Evolutionary conservation across 2,888 invertebrate species (phyloP).

Genomic region (Phymatocera aterrima): DNA sequence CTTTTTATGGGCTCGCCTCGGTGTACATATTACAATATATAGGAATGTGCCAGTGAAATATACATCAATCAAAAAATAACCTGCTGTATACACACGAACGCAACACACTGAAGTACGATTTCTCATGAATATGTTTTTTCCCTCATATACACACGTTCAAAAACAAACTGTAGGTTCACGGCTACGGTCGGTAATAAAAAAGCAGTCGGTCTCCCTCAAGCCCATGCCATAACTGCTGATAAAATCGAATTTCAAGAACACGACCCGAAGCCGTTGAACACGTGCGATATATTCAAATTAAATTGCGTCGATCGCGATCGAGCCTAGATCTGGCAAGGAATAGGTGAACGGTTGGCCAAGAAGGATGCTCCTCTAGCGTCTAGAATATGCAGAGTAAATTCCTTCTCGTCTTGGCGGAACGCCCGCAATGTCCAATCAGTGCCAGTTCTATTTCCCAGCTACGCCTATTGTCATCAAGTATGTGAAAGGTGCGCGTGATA

Average conservation of each 20-base stretch:
- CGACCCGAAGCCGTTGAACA: background rate
- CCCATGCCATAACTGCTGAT: too few species aligned
- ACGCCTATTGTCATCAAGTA: constrained; percentile 39
- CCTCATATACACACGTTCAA: background rate
- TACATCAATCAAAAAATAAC: constrained; percentile 19
- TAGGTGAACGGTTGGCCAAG: constrained; percentile 5
- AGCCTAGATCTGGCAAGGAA: background rate
- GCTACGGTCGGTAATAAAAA: too few species aligned
- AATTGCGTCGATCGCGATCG: background rate
- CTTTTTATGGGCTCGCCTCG: background rate
- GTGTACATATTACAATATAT: too few species aligned
- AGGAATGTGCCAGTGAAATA: too few species aligned
- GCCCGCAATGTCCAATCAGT: constrained; percentile 73
- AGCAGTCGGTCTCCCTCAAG: background rate
- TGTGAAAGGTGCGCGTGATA: constrained; percentile 20
- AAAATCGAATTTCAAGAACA: background rate
- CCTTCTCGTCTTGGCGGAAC: constrained; percentile 69
- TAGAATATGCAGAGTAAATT: constrained; percentile 65
- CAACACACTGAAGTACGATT: background rate
- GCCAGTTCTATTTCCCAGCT: constrained; percentile 69
- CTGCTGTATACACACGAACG: background rate
- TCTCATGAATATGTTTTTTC: background rate
- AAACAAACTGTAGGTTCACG: background rate
- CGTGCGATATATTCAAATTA: background rate
- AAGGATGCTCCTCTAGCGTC: constrained; percentile 39